phyloP scores from a whole-genome alignment of 2,888 invertebrate species.

The Notocelia uddmanniana region DNA sequence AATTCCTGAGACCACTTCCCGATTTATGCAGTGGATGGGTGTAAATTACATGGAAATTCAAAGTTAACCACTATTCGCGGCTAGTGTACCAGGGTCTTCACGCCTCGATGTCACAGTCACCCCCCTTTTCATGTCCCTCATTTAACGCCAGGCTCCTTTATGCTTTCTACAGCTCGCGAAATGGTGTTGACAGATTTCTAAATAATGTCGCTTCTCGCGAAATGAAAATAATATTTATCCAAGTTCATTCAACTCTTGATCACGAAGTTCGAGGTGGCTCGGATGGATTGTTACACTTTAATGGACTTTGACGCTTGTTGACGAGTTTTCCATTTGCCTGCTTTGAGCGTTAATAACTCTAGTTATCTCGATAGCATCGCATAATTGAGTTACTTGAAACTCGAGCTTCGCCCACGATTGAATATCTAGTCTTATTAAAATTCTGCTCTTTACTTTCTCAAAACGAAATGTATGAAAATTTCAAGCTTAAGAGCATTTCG shows the following conservation, averaged over 20 bases:
- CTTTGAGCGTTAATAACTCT: slow-evolving; percentile 11
- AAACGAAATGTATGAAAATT: too few relatives aligned
- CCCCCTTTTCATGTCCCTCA: slow-evolving; percentile 48
- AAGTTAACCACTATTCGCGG: too few relatives aligned
- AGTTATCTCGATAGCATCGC: slow-evolving; percentile 1
- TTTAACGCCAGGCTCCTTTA: slow-evolving; percentile 64
- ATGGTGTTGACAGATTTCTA: slow-evolving; percentile 61
- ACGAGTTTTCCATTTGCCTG: slow-evolving; percentile 28
- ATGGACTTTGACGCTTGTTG: slow-evolving; percentile 26
- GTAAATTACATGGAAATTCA: too few relatives aligned
- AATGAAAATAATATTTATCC: slow-evolving; percentile 39
- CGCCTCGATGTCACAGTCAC: not conserved
- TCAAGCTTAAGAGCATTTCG: too few relatives aligned
- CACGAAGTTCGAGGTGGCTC: slow-evolving; percentile 21
- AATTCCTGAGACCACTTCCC: too few relatives aligned
- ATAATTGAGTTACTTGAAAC: slow-evolving; percentile 3
- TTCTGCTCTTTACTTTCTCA: not conserved
- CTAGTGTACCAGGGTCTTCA: not conserved
- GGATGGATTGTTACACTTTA: slow-evolving; percentile 38
- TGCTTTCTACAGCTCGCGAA: slow-evolving; percentile 65
- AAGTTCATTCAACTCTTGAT: slow-evolving; percentile 41
- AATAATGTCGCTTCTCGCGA: slow-evolving; percentile 58
- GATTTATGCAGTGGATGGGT: too few relatives aligned
- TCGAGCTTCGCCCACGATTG: not conserved
- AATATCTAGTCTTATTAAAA: not conserved